Evolutionary conservation across 2,888 invertebrate species (phyloP).

Genomic region (Hecatera dysodea): DNA sequence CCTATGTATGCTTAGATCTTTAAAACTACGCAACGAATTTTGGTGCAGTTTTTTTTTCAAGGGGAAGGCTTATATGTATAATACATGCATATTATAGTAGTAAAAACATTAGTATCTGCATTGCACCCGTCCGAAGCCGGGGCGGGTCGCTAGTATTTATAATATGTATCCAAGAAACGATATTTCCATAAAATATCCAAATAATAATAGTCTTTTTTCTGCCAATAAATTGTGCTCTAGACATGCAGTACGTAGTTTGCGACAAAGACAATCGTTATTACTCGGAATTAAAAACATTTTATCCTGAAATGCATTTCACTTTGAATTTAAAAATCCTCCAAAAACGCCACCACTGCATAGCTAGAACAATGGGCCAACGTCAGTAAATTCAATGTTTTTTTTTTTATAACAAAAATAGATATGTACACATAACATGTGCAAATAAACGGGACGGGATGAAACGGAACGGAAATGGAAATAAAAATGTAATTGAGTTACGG

Average conservation of each 20-base stretch:
- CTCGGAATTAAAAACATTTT: neutral
- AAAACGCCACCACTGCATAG: slow-evolving; percentile 9
- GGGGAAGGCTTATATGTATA: too few species aligned
- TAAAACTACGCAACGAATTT: too few species aligned
- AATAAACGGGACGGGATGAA: slow-evolving; percentile 58
- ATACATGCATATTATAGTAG: too few species aligned
- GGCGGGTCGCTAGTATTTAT: too few species aligned
- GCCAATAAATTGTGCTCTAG: neutral
- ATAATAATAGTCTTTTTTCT: too few species aligned
- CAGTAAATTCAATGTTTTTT: slow-evolving; percentile 17
- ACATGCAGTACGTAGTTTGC: neutral
- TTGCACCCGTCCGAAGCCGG: too few species aligned
- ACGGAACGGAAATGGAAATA: slow-evolving; percentile 67
- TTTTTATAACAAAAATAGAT: slow-evolving; percentile 39
- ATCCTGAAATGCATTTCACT: neutral
- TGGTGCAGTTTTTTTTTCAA: too few species aligned
- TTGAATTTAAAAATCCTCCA: neutral
- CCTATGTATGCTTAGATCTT: too few species aligned
- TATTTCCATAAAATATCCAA: too few species aligned
- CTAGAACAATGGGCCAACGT: slow-evolving; percentile 24
- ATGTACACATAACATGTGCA: slow-evolving; percentile 14
- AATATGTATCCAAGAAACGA: too few species aligned
- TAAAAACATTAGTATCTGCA: too few species aligned
- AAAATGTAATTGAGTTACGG: slow-evolving; percentile 69
- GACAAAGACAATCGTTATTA: too few species aligned